phyloP scores from a whole-genome alignment of 92 coral and sea anemone species.

The Zoanthus sansibaricus region DNA sequence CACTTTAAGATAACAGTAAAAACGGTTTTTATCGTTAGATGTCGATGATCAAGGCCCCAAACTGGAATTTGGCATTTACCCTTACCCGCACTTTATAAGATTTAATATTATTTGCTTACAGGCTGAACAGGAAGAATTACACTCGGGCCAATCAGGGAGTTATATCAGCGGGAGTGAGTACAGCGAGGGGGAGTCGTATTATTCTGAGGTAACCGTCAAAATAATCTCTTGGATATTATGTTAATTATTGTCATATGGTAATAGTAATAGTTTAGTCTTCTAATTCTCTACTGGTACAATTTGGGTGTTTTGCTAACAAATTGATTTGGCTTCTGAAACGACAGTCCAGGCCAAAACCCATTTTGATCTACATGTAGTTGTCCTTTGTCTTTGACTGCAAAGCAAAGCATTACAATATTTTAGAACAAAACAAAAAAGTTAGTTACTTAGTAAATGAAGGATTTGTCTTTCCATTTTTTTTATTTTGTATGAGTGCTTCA shows the following conservation, averaged over 20 bases:
- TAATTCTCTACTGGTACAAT: neutral
- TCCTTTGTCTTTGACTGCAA: too few species aligned
- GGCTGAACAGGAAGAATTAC: slow-evolving; percentile 74
- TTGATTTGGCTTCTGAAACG: neutral
- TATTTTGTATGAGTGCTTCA: neutral
- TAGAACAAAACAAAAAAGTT: neutral
- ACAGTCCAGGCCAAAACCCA: neutral
- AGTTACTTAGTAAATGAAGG: neutral
- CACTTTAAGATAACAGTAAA: neutral
- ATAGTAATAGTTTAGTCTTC: neutral
- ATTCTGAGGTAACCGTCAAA: slow-evolving; percentile 79
- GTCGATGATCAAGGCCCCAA: neutral
- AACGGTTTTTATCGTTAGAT: neutral
- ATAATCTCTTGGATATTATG: neutral
- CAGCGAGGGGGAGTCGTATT: slow-evolving; percentile 91
- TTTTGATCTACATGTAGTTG: neutral
- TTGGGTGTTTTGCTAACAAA: neutral
- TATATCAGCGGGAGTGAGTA: slow-evolving; percentile 91
- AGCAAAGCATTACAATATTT: neutral
- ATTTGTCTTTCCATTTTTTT: neutral
- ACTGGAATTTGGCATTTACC: neutral
- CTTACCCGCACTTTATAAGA: neutral
- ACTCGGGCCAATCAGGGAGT: slow-evolving; percentile 85
- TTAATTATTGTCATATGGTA: neutral
- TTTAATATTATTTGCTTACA: slow-evolving; percentile 13